Evolutionary conservation across 2,797 vertebrate genomes (phyloP).

Genomic region (Australoheros facetus): DNA sequence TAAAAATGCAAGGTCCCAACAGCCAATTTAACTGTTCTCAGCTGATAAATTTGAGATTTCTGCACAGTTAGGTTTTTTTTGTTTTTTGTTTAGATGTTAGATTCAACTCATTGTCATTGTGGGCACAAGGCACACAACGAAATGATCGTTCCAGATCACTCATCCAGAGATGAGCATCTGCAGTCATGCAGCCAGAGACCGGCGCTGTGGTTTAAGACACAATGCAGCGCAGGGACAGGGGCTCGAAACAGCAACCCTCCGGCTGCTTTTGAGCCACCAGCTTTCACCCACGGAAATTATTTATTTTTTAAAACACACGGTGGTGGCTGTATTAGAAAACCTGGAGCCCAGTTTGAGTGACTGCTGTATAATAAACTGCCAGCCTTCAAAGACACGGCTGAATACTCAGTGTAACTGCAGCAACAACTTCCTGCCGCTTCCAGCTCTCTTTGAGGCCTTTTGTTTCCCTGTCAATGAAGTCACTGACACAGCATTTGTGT

Average conservation of each 20-base stretch:
- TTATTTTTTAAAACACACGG: not conserved
- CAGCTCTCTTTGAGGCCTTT: not conserved
- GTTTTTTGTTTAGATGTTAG: no score
- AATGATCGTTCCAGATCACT: no score
- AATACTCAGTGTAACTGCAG: not conserved
- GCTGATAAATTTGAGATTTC: no score
- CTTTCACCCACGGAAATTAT: not conserved
- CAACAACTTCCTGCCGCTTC: not conserved
- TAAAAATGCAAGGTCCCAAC: not conserved
- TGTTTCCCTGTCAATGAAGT: not conserved
- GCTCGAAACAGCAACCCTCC: no score
- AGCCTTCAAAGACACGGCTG: not conserved
- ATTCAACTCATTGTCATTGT: no score
- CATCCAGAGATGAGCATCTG: no score
- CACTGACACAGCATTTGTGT: not conserved
- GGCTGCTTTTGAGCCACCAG: no score
- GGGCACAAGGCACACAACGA: no score
- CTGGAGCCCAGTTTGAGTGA: not conserved
- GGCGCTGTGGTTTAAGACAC: no score
- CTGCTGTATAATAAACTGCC: not conserved
- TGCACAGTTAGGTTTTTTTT: not conserved
- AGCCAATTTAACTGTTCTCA: not conserved
- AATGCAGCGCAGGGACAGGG: no score
- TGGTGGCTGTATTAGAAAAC: not conserved
- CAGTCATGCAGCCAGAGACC: no score